Evolutionary conservation across 2,888 invertebrate species (phyloP).

Genomic region (Frankliniella fusca): DNA sequence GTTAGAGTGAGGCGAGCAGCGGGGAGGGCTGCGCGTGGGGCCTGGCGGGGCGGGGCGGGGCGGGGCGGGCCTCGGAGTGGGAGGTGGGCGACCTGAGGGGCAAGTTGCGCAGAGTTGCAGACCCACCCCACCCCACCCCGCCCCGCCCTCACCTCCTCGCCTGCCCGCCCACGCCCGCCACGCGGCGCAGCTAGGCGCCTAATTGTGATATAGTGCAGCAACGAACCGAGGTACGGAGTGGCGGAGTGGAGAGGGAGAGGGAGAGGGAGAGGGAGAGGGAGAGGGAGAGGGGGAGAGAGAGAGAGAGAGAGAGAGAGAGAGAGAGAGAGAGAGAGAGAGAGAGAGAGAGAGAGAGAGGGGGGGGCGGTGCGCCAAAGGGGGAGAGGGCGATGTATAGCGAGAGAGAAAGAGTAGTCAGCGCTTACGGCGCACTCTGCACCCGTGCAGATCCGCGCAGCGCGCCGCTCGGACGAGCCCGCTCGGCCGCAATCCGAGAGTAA

Average conservation of each 20-base stretch:
- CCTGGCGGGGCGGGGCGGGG: background rate
- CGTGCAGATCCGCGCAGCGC: no score
- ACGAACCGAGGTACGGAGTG: background rate
- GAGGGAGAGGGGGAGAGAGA: constrained; percentile 35
- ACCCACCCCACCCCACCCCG: background rate
- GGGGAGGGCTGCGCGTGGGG: background rate
- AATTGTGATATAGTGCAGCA: constrained; percentile 10
- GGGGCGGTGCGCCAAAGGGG: no score
- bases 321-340: constrained; percentile 29
- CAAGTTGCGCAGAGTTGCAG: background rate
- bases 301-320: constrained; percentile 30
- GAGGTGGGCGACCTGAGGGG: background rate
- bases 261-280: no score
- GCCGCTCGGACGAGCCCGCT: no score
- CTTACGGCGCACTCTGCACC: no score
- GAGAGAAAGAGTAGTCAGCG: no score
- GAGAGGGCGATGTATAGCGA: background rate
- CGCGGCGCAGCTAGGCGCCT: background rate
- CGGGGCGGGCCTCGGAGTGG: background rate
- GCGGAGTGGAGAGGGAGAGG: background rate
- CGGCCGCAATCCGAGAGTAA: no score
- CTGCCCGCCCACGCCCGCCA: background rate
- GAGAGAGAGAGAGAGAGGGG: constrained; percentile 30
- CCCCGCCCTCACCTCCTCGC: background rate
- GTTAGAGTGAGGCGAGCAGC: background rate